Evolutionary conservation across 2,113 vertebrate species (phyloP), one percentile per base, ranked within the genome.

Genomic region (Morphnarchus princeps): DNA sequence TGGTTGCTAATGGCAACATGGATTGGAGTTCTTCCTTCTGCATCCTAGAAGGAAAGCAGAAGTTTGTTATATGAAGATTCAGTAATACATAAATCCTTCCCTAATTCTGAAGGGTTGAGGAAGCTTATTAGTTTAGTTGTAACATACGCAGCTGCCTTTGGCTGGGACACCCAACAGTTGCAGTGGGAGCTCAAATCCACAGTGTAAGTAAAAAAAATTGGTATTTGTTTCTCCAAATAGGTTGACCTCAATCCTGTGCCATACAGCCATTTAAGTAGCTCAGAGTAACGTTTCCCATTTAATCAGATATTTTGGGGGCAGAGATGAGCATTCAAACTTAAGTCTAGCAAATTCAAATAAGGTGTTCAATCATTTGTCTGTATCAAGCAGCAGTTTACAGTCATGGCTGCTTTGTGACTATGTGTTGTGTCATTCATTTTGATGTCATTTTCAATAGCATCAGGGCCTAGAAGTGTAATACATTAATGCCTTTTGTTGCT

Each of bases 1-100:
- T 99, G 99, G 98, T 98, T 99, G 98, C 99, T 99, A 89, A 99
- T 99, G 90, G 99, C 99, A 97, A 99, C 98, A 5, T 99, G 99
- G 96, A 99, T 98, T 73, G 99, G 99, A 26, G 99, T 98, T 89
- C 99, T 99, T 78, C 99, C 99, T 95, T 99, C 99, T 58, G 99
- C 98, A 98, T 99, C 99, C 99, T 99, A 83, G 31, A 76, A 95
- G 32, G 57, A 82, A 93, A 66, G 8, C 34, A 74, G 7, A 84
- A 73, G 32, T 95, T 50, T 49, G 74, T 89, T 80, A 84, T 1
- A 71, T 15, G 34, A 17, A 86, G 32, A 38, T 6, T 63, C 38
- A 87, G 19, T 6, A 67, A 65, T 4, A 49, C n/a, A 43, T 6
- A 78, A 93, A 63, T 38, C 16, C 31, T 76, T 82, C 45, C 26